These are phyloP conservation scores for Spheniscus humboldti DNA, from an alignment of 2,797 vertebrate genomes.

Conservation along the genomic window DNA sequence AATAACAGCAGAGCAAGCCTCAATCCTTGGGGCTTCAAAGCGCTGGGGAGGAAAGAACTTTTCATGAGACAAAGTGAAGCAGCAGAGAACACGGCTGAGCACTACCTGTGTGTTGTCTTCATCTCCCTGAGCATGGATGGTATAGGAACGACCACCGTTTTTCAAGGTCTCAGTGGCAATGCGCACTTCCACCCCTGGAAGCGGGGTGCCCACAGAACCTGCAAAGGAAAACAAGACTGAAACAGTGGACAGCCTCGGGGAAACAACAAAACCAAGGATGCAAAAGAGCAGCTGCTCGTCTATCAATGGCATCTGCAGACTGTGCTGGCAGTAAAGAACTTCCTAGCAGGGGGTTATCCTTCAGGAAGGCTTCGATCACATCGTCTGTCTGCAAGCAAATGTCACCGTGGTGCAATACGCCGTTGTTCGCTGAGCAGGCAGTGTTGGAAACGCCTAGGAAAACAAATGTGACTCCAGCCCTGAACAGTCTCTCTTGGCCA, in stretches of 20 bases:
- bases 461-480: not conserved
- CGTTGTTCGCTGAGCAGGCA: not conserved
- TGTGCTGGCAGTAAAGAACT: not conserved
- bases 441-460: not conserved
- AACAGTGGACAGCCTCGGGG: not conserved
- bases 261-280: not conserved
- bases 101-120: slow-evolving; percentile 79
- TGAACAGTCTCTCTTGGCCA: not conserved
- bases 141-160: slow-evolving; percentile 29
- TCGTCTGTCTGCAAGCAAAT: not conserved
- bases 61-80: not conserved
- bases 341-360: not conserved
- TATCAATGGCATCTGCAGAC: not conserved
- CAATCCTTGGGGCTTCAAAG: not conserved
- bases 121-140: slow-evolving; percentile 80
- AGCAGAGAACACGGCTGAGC: not conserved
- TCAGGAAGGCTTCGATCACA: not conserved
- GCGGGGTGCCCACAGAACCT: slow-evolving; percentile 91
- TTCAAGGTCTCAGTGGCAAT: slow-evolving; percentile 76
- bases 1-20: not conserved
- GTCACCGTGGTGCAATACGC: not conserved
- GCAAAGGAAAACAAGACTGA: not conserved
- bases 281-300: not conserved
- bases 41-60: not conserved
- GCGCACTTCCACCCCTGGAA: slow-evolving; percentile 84